These are phyloP conservation scores for Cirrhinus molitorella DNA, from an alignment of 2,797 vertebrate species.

Conservation along the genomic window DNA sequence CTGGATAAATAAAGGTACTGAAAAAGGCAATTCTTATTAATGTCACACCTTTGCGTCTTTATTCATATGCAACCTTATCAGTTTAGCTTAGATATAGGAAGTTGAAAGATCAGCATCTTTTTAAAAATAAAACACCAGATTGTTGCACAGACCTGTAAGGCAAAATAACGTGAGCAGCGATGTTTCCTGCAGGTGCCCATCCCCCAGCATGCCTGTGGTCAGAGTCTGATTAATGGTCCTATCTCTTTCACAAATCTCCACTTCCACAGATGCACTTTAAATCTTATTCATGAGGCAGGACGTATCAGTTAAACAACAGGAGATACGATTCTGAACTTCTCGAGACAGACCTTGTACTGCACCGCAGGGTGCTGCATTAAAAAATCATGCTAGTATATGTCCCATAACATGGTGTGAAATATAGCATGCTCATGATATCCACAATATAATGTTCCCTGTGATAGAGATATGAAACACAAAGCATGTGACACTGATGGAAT, in stretches of 20 bases:
- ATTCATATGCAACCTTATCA: neutral
- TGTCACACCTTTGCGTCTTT: too few relatives aligned
- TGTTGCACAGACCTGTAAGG: neutral
- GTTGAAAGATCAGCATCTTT: slow-evolving; percentile 31
- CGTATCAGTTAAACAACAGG: slow-evolving; percentile 47
- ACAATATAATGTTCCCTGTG: slow-evolving; percentile 23
- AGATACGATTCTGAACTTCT: slow-evolving; percentile 36
- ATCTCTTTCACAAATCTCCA: slow-evolving; percentile 51
- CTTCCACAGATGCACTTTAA: slow-evolving; percentile 43
- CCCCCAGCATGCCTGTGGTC: slow-evolving; percentile 38
- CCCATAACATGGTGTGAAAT: slow-evolving; percentile 39
- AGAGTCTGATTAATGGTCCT: slow-evolving; percentile 48
- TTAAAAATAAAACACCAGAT: slow-evolving; percentile 15
- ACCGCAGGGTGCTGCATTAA: slow-evolving; percentile 10
- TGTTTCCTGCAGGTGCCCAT: slow-evolving; percentile 17
- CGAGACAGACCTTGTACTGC: neutral
- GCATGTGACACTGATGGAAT: slow-evolving; percentile 31
- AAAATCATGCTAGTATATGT: slow-evolving; percentile 28
- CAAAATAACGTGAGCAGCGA: slow-evolving; percentile 10
- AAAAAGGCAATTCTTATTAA: too few relatives aligned
- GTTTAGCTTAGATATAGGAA: neutral
- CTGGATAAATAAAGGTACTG: too few relatives aligned
- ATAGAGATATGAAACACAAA: slow-evolving; percentile 20
- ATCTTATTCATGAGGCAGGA: slow-evolving; percentile 43
- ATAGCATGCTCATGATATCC: slow-evolving; percentile 10